phyloP scores from a whole-genome alignment of 2,113 vertebrate species.

The Urocitellus parryii region DNA sequence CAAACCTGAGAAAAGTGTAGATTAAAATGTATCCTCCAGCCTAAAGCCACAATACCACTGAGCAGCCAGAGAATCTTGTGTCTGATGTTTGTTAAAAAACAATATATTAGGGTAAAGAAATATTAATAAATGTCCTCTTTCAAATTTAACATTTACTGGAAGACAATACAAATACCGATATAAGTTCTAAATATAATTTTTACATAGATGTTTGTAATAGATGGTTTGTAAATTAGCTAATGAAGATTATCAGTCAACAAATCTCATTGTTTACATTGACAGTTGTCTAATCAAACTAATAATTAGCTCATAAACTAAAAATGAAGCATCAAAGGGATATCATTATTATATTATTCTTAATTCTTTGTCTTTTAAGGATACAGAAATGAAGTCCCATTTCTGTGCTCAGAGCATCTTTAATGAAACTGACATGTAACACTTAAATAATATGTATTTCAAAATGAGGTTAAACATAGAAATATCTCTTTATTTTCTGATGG shows the following conservation, averaged over 20 bases:
- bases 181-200: neutral
- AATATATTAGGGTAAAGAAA: constrained; percentile 14
- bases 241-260: neutral
- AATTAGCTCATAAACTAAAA: constrained; percentile 32
- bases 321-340: neutral
- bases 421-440: neutral
- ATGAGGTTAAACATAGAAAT: neutral
- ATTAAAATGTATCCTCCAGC: constrained; percentile 61
- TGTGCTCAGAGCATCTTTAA: neutral
- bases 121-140: neutral
- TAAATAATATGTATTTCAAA: constrained; percentile 5
- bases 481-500: constrained; percentile 1
- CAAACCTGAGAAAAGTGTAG: constrained; percentile 54
- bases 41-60: neutral
- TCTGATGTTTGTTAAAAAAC: constrained; percentile 48
- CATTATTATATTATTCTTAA: constrained; percentile 5
- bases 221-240: neutral
- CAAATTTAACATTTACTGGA: constrained; percentile 7
- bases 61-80: constrained; percentile 6
- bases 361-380: neutral
- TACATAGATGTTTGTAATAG: neutral
- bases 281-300: neutral
- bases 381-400: neutral
- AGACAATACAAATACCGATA: constrained; percentile 30
- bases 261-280: neutral